These are phyloP conservation scores for Geophilus truncorum DNA, from an alignment of 2,888 invertebrate species.

Conservation along the genomic window DNA sequence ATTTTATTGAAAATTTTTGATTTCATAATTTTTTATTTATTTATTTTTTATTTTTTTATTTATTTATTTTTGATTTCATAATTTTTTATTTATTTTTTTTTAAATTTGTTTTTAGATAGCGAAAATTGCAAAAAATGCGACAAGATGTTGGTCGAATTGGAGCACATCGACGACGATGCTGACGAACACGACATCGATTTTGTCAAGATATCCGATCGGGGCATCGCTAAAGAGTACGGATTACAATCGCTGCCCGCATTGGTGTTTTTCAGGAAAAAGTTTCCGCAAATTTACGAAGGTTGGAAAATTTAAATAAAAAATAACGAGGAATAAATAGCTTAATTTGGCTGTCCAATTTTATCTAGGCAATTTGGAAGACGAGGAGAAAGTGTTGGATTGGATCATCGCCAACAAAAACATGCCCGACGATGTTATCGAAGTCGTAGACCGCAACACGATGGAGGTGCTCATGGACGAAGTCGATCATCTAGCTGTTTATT, in stretches of 20 bases:
- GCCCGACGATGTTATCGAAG: constrained; percentile 83
- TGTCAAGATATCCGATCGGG: constrained; percentile 83
- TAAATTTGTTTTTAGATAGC: constrained; percentile 67
- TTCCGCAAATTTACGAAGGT: constrained; percentile 70
- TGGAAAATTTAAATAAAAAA: background rate
- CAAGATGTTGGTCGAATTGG: constrained; percentile 79
- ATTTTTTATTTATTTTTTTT: no score
- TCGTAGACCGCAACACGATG: constrained; percentile 80
- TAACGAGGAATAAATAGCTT: background rate
- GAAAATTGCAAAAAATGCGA: constrained; percentile 85
- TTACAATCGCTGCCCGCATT: constrained; percentile 72
- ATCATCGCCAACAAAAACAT: constrained; percentile 77
- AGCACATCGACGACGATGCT: constrained; percentile 89
- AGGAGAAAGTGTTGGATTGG: constrained; percentile 84
- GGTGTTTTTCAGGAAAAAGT: constrained; percentile 73
- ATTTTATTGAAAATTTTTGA: no score
- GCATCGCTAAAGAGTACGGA: constrained; percentile 81
- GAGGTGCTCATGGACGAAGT: constrained; percentile 83
- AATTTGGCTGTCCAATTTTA: background rate
- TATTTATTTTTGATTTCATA: constrained; percentile 20
- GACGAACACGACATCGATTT: constrained; percentile 87
- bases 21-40: background rate
- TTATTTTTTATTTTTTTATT: background rate
- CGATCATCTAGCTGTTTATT: constrained; percentile 85
- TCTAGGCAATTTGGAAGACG: constrained; percentile 82